Base-by-base conservation (phyloP, 2,797 vertebrate species). In the Manis pentadactyla region DNA sequence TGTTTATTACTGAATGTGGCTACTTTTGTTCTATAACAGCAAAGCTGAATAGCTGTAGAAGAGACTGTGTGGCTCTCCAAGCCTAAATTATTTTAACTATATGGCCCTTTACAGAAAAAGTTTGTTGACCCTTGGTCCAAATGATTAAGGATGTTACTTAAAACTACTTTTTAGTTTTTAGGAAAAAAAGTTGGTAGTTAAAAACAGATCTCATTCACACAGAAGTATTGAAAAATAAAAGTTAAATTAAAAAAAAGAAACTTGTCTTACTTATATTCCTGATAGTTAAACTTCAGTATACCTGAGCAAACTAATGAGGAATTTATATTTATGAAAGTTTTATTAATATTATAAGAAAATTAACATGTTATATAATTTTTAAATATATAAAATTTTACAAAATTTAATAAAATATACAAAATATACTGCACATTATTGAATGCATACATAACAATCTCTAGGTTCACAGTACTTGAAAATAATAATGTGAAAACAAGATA, bases 261-360 rank as follows among this genome's bases (percentile, higher is more conserved):
- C 78, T 39, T 92, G 71, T 81, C 21, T 34, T 94, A 91, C 13
- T 87, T 94, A 92, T 94, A 90, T 90, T 95, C 55, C 39, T 81
- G 59, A 93, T 61, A 85, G 64, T 87, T n/a, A 89, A 95, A 87
- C 21, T 82, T 69, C 21, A 82, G 66, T 51, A 79, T 34, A 66
- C 1, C 13, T 88, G n/a, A 87, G 34, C 46, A 94, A 91, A 87
- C 73, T 77, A 96, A 88, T 34, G 11, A 96, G 9, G 31, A 96
- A 81, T 74, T 94, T 84, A 73, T 57, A 86, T 95, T 78, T 61
- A 23, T 7, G 78, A 55, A 39, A 63, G 19, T 96, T 97, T 91
- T 81, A 90, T 78, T 95, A 90, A 37, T 21, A 89, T 75, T 68
- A 46, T 59, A 92, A 81, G 90, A 92, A 96, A 83, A 71, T 27